phyloP scores from a whole-genome alignment of 2,888 invertebrate genomes.

The Toxonevra muliebris region DNA sequence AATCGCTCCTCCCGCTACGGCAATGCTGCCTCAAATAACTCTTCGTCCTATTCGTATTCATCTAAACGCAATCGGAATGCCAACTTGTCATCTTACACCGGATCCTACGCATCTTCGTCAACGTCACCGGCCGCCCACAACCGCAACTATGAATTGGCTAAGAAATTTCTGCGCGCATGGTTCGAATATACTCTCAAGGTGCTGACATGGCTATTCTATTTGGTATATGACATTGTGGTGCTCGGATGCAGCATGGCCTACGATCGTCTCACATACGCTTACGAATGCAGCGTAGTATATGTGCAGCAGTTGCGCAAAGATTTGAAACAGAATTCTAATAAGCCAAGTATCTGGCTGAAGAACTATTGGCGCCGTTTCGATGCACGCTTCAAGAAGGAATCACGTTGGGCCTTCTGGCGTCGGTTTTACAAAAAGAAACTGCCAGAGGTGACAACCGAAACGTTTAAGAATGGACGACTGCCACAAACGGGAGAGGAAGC shows the following conservation, averaged over 20 bases:
- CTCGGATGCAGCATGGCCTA: conserved; percentile 70
- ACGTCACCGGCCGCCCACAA: conserved; percentile 49
- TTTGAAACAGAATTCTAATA: conserved; percentile 61
- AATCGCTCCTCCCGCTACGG: conserved; percentile 39
- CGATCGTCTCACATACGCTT: conserved; percentile 55
- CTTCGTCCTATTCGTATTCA: conserved; percentile 56
- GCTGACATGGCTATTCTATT: conserved; percentile 79
- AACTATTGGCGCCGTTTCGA: conserved; percentile 60
- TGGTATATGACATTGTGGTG: conserved; percentile 81
- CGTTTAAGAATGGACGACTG: conserved; percentile 66
- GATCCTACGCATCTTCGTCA: conserved; percentile 39
- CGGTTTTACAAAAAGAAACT: conserved; percentile 64
- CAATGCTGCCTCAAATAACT: conserved; percentile 39
- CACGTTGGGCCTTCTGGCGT: conserved; percentile 63
- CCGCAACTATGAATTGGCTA: conserved; percentile 67
- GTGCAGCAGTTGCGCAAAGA: conserved; percentile 58
- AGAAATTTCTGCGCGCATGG: conserved; percentile 68
- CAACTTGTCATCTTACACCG: conserved; percentile 35
- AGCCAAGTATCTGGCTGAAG: conserved; percentile 61
- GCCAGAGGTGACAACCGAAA: conserved; percentile 58
- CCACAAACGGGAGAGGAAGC: conserved; percentile 94
- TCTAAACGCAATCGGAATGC: conserved; percentile 49
- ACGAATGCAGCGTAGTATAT: conserved; percentile 50
- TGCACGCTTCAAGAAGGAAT: conserved; percentile 59
- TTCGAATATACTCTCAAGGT: conserved; percentile 71